A percentile compares a stretch with the other conserved stretches of the same genome.
These are phyloP conservation scores for Coracopsis vasa DNA, from an alignment of 2,113 vertebrate species.

Conservation along the genomic window DNA sequence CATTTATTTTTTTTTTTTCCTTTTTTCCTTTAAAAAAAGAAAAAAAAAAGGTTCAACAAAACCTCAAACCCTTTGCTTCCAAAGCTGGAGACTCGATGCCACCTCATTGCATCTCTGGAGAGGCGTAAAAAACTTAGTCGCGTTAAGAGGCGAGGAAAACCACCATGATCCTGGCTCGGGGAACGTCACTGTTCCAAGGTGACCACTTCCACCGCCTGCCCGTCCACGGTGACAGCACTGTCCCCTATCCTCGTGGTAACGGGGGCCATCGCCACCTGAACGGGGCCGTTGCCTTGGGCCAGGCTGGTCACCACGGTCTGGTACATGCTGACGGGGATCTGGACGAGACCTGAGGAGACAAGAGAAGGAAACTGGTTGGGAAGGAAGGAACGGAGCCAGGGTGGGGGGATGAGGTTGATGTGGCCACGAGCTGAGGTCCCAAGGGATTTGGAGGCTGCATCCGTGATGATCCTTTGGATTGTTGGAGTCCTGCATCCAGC, in stretches of 20 bases:
- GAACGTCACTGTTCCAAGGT: constrained; percentile 91
- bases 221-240: constrained; percentile 91
- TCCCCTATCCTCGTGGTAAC: constrained; percentile 91
- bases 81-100: constrained; percentile 67
- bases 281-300: constrained; percentile 93
- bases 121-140: constrained; percentile 38
- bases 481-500: background rate
- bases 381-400: fast-evolving
- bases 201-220: constrained; percentile 96
- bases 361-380: fast-evolving
- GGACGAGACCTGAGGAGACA: constrained; percentile 85
- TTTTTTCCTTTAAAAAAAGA: background rate
- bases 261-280: constrained; percentile 97
- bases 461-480: fast-evolving
- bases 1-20: background rate
- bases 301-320: constrained; percentile 98
- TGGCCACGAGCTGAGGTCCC: fast-evolving
- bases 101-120: constrained; percentile 75
- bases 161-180: background rate
- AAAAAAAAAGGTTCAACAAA: constrained; percentile 32
- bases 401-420: fast-evolving
- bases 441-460: fast-evolving
- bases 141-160: background rate
- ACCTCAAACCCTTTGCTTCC: constrained; percentile 45
- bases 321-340: constrained; percentile 99